Base-by-base conservation (phyloP, 2,113 vertebrate species). In the Australoheros scitulus region DNA sequence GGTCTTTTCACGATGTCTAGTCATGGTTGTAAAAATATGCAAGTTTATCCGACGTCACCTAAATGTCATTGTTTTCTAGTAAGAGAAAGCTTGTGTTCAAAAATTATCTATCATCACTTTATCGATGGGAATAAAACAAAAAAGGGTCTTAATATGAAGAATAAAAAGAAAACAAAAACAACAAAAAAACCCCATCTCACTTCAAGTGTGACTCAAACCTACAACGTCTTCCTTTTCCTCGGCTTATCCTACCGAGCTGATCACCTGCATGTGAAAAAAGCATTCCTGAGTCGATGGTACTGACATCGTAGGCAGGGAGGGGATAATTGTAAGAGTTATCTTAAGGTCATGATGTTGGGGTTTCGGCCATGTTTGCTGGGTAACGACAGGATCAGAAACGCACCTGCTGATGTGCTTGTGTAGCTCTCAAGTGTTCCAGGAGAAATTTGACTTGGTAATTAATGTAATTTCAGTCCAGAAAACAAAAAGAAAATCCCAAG, bases 401-500 rank as follows among this genome's bases (percentile, higher is more conserved):
- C 55, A 76, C 20, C 75, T 50, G 7, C 9, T 64, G 61, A 78
- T 52, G 58, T 61, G 43, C 75, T 61, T 78, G 43, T 57, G 56
- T 18, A 77, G 77, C 32, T 70, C 36, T 83, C 60, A 56, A 17
- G 1, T 68, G 36, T 74, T 50, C 64, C 5, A 22, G 55, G 36
- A 26, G 65, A 63, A 68, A 68, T 61, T 18, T 61, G 56, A 60
- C n/a, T 61, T 34, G 1, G 13, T 70, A 7, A 41, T 61, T 64
- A 47, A 72, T 82, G 56, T 8, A 9, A 72, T 24, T 79, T 75
- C 14, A 24, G 26, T 57, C 56, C 4, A 64, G 32, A 81, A 78
- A 82, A 43, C 11, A 60, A 58, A 83, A 77, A 13, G 78, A 43
- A 82, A 72, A 81, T 20, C 17, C 29, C 55, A 14, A 83, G 32